A percentile compares a stretch with the other conserved stretches of the same genome.
These are phyloP conservation scores for Amyelois transitella DNA, from an alignment of 1,140 invertebrate species.

Conservation along the genomic window DNA sequence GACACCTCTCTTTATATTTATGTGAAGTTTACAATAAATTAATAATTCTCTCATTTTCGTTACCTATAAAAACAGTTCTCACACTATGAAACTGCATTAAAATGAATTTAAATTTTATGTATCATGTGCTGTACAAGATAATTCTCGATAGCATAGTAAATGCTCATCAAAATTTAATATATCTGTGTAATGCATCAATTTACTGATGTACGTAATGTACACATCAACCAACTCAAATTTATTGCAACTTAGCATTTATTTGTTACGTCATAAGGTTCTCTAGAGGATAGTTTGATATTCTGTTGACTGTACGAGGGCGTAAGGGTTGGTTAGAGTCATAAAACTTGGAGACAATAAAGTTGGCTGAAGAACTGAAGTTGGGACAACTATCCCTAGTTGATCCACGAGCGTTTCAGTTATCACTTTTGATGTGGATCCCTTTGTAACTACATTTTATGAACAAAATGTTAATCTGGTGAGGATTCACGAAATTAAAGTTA, in stretches of 20 bases:
- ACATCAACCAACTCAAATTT: too few species aligned
- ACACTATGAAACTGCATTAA: neutral
- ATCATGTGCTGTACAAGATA: neutral
- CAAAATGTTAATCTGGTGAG: too few species aligned
- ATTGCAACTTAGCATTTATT: too few species aligned
- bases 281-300: too few species aligned
- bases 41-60: too few species aligned
- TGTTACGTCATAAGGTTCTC: too few species aligned
- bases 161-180: neutral
- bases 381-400: constrained; percentile 11
- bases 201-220: constrained; percentile 18
- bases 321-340: constrained; percentile 40
- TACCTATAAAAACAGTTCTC: too few species aligned
- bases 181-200: neutral
- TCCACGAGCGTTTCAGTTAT: constrained; percentile 17
- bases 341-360: constrained; percentile 57
- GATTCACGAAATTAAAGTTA: too few species aligned
- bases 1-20: too few species aligned
- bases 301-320: constrained; percentile 4
- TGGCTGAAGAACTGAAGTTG: constrained; percentile 43
- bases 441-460: too few species aligned
- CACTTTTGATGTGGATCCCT: neutral
- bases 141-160: neutral
- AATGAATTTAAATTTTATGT: neutral
- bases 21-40: too few species aligned